These are phyloP conservation scores for Chaenocephalus aceratus DNA, from an alignment of 2,113 vertebrate genomes.

Conservation along the genomic window DNA sequence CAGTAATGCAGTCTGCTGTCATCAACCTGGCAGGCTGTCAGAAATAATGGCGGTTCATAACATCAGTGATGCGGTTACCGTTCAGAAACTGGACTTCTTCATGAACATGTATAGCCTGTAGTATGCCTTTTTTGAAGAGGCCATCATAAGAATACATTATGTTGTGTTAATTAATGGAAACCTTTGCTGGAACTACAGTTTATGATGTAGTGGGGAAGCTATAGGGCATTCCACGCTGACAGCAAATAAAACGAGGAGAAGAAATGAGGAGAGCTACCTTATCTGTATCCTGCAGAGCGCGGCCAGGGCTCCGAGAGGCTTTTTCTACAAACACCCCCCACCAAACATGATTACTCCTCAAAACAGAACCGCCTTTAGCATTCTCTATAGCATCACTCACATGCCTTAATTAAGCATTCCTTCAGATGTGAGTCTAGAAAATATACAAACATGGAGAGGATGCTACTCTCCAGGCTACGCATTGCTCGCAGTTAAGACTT, in stretches of 20 bases:
- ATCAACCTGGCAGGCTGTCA: conserved; percentile 34
- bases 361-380: conserved; percentile 49
- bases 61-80: neutral
- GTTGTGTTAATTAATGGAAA: conserved; percentile 55
- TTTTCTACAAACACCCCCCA: conserved; percentile 25
- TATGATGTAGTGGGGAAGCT: conserved; percentile 29
- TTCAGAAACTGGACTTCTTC: conserved; percentile 19
- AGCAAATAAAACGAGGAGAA: conserved; percentile 52
- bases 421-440: conserved; percentile 40
- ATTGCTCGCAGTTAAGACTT: neutral
- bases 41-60: conserved; percentile 38
- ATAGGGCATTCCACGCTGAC: conserved; percentile 21
- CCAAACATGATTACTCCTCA: conserved; percentile 49
- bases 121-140: conserved; percentile 6
- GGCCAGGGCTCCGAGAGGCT: conserved; percentile 37
- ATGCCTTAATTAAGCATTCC: conserved; percentile 50
- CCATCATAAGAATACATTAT: conserved; percentile 29
- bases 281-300: conserved; percentile 67
- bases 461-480: conserved; percentile 31
- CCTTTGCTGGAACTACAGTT: conserved; percentile 26
- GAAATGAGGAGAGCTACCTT: conserved; percentile 47
- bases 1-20: conserved; percentile 43
- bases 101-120: conserved; percentile 14
- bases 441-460: conserved; percentile 17
- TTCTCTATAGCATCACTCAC: conserved; percentile 23